Percentiles rank a stretch among this genome's conserved stretches.
Conservation (phyloP, 2,113 vertebrate species). For the Bungarus multicinctus region DNA sequence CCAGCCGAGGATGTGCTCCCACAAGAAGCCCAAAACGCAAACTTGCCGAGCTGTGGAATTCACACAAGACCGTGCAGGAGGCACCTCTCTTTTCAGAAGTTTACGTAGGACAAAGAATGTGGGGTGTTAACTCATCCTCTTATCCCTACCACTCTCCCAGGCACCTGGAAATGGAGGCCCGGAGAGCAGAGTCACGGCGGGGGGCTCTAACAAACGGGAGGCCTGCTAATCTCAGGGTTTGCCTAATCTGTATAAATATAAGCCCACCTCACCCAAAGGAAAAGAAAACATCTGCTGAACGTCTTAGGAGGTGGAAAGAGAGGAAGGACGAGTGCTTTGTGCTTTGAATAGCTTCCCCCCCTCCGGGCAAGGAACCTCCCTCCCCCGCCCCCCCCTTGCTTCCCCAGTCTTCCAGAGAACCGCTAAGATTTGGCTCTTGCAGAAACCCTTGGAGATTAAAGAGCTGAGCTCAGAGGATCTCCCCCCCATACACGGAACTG, state of each 20-base stretch:
- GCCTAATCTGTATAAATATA: background rate
- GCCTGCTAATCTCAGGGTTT: background rate
- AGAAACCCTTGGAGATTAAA: background rate
- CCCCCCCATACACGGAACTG: background rate
- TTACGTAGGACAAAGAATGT: background rate
- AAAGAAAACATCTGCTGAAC: background rate
- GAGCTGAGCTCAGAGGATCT: background rate
- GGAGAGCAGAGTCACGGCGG: background rate
- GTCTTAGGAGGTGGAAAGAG: background rate
- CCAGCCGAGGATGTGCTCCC: background rate
- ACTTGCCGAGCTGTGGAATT: background rate
- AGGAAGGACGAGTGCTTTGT: background rate
- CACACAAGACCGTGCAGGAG: too few relatives aligned
- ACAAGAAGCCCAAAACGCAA: background rate
- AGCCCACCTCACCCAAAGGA: background rate
- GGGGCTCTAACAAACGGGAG: background rate
- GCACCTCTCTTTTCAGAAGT: background rate
- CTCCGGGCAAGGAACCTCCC: background rate
- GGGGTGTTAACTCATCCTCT: background rate
- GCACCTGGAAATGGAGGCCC: background rate
- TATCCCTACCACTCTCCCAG: background rate
- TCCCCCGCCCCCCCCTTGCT: background rate
- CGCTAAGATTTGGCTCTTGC: background rate
- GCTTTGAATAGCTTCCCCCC: background rate
- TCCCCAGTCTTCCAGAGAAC: background rate